Conservation (phyloP, 2,113 vertebrate genomes). For the Oriolus oriolus region DNA sequence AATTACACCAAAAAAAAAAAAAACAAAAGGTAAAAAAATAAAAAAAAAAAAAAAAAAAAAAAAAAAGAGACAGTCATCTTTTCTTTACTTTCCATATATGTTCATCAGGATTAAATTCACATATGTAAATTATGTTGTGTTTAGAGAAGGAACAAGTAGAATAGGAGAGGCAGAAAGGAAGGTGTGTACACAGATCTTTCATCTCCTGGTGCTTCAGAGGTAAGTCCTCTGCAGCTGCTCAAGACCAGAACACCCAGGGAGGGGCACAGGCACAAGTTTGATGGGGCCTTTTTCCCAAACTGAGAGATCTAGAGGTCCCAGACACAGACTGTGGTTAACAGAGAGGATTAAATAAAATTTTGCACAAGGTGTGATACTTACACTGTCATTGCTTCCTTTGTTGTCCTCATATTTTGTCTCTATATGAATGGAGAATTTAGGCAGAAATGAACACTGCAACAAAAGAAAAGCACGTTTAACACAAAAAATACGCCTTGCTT, state of each 20-base stretch:
- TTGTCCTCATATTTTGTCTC: conserved; percentile 93
- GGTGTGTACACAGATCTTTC: not conserved
- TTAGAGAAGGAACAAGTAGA: not conserved
- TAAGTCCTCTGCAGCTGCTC: not conserved
- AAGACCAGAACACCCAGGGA: not conserved
- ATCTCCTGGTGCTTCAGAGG: not conserved
- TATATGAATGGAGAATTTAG: conserved; percentile 93
- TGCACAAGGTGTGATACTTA: conserved; percentile 68
- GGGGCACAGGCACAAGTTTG: not conserved
- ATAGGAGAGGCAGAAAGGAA: not conserved
- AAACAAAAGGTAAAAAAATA: no score
- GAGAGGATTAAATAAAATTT: not conserved
- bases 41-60: no score
- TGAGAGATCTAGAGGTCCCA: not conserved
- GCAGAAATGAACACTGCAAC: conserved; percentile 87
- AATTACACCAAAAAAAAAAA: not conserved
- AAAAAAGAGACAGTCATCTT: not conserved
- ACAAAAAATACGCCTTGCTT: not conserved
- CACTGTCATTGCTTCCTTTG: conserved; percentile 85
- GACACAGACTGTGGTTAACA: not conserved
- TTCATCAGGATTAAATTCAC: not conserved
- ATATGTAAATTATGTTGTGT: not conserved
- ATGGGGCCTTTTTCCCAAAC: not conserved
- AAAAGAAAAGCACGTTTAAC: not conserved
- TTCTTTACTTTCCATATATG: not conserved